Conservation (phyloP, 2,888 invertebrate genomes). For the Pteria penguin region DNA sequence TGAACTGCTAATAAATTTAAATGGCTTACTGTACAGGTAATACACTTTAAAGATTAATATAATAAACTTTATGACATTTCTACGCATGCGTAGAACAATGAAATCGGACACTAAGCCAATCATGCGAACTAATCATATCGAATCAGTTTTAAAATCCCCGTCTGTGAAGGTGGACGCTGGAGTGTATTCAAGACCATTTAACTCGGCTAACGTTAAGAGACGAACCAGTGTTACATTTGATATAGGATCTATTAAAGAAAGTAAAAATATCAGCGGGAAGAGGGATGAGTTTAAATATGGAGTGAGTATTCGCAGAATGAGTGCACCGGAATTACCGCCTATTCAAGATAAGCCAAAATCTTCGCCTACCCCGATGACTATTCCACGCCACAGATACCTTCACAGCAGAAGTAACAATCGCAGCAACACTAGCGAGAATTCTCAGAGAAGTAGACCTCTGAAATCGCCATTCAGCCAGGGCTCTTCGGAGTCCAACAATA, state of each 20-base stretch:
- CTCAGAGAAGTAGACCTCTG: slow-evolving; percentile 22
- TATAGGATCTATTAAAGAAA: slow-evolving; percentile 33
- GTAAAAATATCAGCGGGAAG: background rate
- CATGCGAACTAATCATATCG: slow-evolving; percentile 27
- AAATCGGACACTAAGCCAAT: slow-evolving; percentile 42
- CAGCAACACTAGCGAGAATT: slow-evolving; percentile 38
- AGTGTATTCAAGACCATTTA: slow-evolving; percentile 38
- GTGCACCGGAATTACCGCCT: slow-evolving; percentile 62
- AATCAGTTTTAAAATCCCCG: slow-evolving; percentile 40
- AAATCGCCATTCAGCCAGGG: slow-evolving; percentile 35
- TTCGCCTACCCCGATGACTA: slow-evolving; percentile 15
- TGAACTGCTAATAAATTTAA: slow-evolving; percentile 24
- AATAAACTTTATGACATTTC: slow-evolving; percentile 39
- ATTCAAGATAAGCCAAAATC: slow-evolving; percentile 41
- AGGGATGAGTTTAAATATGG: background rate
- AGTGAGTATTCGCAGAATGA: slow-evolving; percentile 52
- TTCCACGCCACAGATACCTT: slow-evolving; percentile 15
- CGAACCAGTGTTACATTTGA: slow-evolving; percentile 37
- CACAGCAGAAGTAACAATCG: slow-evolving; percentile 27
- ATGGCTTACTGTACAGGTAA: slow-evolving; percentile 16
- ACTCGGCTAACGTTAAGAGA: slow-evolving; percentile 25
- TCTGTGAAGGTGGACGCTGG: background rate
- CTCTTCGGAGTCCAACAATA: slow-evolving; percentile 31
- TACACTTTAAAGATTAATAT: slow-evolving; percentile 30
- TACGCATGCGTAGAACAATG: slow-evolving; percentile 38